Base-by-base conservation (phyloP, 2,797 vertebrate species). In the Euthynnus affinis region DNA sequence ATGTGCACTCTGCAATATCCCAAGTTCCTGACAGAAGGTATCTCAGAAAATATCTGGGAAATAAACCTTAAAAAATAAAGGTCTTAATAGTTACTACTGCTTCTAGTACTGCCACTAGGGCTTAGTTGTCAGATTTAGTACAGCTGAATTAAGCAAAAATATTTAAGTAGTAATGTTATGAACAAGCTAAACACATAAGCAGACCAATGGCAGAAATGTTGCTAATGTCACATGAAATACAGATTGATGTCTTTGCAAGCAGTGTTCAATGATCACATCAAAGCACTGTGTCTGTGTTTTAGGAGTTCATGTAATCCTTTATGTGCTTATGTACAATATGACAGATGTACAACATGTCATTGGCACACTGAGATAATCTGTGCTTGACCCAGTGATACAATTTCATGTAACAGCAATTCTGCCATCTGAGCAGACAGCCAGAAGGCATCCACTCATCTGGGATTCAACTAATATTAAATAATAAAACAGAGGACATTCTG, bases 331-430 rank as follows among this genome's bases (percentile, higher is more conserved):
- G 60, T 65, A n/a, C 25, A 71, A 68, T 71, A 72, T 81, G 83
- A 85, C 91, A 88, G 89, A 89, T 89, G 91, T 76, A 79, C 80
- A 52, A 56, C 72, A 83, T 80, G 74, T 70, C 85, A 71, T 23
- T 77, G 66, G 56, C 56, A 71, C 27, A 49, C 71, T 66, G 40
- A 80, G 69, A 80, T 93, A 93, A 94, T 90, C 92, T 86, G 61
- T 53, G 56, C 52, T 80, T 93, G 90, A 93, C 93, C 92, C 83
- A 89, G 49, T 91, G 89, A 82, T 88, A 85, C 74, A 64, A 9
- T 81, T 91, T 80, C 63, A 85, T 86, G 53, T 78, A 57, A 85
- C 63, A 73, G 23, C 29, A 65, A 61, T 60, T 67, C 23, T 32
- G 34, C 46, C 66, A 77, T 81, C 74, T 72, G 46, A 61, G 67